Conservation (phyloP, 2,113 vertebrate species). For the Noctilio leporinus region DNA sequence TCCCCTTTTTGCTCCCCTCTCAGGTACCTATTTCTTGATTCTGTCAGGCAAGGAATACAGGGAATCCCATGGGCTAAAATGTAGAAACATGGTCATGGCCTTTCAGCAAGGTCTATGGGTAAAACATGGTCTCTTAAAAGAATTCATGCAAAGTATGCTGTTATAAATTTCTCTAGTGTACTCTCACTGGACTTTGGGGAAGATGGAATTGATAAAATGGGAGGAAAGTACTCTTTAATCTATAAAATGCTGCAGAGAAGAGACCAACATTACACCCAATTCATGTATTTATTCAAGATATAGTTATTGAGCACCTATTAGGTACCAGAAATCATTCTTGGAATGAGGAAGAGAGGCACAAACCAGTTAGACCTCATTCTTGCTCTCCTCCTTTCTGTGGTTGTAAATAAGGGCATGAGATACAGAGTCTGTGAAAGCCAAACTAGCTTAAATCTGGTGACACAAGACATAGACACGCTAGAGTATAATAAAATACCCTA, state of each 20-base stretch:
- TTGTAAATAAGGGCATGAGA: background rate
- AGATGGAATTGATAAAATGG: background rate
- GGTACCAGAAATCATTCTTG: background rate
- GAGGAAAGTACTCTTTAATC: background rate
- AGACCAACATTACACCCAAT: background rate
- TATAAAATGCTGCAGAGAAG: background rate
- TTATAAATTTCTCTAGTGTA: background rate
- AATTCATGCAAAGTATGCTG: background rate
- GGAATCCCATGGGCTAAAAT: background rate
- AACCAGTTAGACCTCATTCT: background rate
- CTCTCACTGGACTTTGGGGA: background rate
- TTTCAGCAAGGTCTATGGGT: background rate
- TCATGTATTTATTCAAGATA: background rate
- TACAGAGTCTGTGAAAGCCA: background rate
- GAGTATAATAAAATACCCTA: background rate
- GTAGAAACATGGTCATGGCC: background rate
- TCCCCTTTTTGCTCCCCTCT: no score
- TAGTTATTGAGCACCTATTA: background rate
- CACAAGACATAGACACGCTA: background rate
- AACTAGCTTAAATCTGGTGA: background rate
- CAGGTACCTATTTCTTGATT: background rate
- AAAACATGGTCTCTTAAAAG: background rate
- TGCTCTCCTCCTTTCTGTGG: background rate
- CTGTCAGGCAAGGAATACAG: background rate
- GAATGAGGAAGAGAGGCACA: background rate